Evolutionary conservation across 2,113 vertebrate genomes (phyloP), one percentile per base, ranked within the genome.

Genomic region (Ardeotis arabs): DNA sequence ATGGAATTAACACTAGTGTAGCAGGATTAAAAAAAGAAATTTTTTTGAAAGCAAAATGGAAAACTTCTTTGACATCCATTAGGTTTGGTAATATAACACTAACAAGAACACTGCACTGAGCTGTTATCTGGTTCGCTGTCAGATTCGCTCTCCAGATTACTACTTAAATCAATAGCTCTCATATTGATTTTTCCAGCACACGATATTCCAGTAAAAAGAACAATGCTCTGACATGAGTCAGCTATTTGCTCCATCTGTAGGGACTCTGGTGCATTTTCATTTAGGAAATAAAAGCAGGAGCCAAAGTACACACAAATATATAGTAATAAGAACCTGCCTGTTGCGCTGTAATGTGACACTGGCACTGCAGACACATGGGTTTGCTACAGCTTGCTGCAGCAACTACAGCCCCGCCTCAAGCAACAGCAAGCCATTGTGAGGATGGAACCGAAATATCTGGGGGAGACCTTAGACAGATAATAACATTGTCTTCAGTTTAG

Each of bases 151-250:
- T 96, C 90, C 88, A 95, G 84, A 90, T 96, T 93, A 96, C 76
- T 63, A 70, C 90, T 96, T 91, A 93, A 96, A 98, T 98, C 97
- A 39, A 98, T 98, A 97, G 60, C 90, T 95, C 81, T 98, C 93
- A 89, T 89, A 98, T 97, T 95, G 95, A 94, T 97, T 83, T 97
- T 95, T 97, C 96, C 93, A 96, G 91, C 55, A 78, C 63, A 64
- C 82, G 73, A 53, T 89, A 97, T 97, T 97, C 97, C 96, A 96
- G 95, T 97, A 98, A 98, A 92, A 97, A 88, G 94, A 92, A 58
- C 63, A 84, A 64, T 78, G 69, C 56, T 20, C 66, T 77, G 83
- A 94, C 89, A 97, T 97, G 97, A 97, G 87, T 95, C 96, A 97
- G 97, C 79, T 91, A 78, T 94, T 98, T 90, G 13, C 14, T 97